A percentile compares a stretch with the other conserved stretches of the same genome.
phyloP scores from a whole-genome alignment of 2,113 vertebrate genomes.

The Protomyctophum bolini region DNA sequence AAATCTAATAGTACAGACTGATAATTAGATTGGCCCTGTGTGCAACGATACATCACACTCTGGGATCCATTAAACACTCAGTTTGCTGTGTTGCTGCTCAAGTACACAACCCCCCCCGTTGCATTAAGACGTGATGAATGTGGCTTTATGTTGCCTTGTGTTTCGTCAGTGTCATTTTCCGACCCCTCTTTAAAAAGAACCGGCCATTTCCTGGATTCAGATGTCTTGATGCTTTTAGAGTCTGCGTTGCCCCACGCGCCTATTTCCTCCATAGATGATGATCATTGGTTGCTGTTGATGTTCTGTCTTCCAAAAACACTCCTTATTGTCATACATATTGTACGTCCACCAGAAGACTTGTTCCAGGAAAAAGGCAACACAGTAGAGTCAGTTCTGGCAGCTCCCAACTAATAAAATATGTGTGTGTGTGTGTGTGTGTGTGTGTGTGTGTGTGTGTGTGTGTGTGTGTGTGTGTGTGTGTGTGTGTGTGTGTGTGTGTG shows the following conservation, averaged over 20 bases:
- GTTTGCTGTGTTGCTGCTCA: too few species aligned
- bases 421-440: background rate
- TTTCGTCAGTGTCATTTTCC: background rate
- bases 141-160: background rate
- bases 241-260: too few species aligned
- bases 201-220: background rate
- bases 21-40: conserved; percentile 65
- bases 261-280: too few species aligned
- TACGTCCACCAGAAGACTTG: too few species aligned
- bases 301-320: too few species aligned
- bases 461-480: background rate
- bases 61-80: conserved; percentile 52
- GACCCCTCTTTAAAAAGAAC: background rate
- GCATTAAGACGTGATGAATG: background rate
- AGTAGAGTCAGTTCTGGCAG: too few species aligned
- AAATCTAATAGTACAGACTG: conserved; percentile 67
- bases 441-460: background rate
- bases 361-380: too few species aligned
- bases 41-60: conserved; percentile 61
- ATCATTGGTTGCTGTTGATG: too few species aligned
- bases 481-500: conserved; percentile 16
- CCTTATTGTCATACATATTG: too few species aligned
- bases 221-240: conserved; percentile 6
- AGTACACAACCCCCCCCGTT: too few species aligned
- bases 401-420: too few species aligned